Evolutionary conservation across 2,113 vertebrate species (phyloP).

Genomic region (Ceratotherium simum): DNA sequence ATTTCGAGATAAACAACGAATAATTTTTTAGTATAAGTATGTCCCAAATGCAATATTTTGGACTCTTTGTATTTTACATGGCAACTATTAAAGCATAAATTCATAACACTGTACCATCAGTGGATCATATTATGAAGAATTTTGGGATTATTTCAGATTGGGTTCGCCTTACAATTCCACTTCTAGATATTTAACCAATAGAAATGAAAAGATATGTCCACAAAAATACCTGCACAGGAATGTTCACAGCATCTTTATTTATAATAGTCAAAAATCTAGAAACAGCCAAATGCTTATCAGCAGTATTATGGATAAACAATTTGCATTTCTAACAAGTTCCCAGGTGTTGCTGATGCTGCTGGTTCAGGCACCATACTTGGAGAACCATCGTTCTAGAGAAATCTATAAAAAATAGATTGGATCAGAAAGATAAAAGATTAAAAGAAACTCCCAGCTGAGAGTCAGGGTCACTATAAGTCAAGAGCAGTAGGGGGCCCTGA

Average conservation of each 20-base stretch:
- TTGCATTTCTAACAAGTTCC: neutral
- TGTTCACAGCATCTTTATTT: conserved; percentile 8
- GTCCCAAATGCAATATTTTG: neutral
- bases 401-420: conserved; percentile 10
- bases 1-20: conserved; percentile 24
- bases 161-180: conserved; percentile 7
- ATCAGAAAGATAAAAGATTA: conserved; percentile 14
- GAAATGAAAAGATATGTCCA: neutral
- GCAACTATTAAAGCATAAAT: neutral
- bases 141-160: neutral
- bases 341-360: neutral
- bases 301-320: conserved; percentile 16
- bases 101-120: neutral
- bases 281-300: neutral
- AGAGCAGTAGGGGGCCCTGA: neutral
- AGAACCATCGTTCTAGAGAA: neutral
- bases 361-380: neutral
- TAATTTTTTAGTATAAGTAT: neutral
- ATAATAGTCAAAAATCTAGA: neutral
- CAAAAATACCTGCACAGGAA: neutral
- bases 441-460: conserved; percentile 1
- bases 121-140: neutral
- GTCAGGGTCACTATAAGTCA: neutral
- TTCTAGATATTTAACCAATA: neutral
- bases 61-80: neutral